Conservation (phyloP, 2,797 vertebrate genomes). For the Chaetophractus vellerosus region DNA sequence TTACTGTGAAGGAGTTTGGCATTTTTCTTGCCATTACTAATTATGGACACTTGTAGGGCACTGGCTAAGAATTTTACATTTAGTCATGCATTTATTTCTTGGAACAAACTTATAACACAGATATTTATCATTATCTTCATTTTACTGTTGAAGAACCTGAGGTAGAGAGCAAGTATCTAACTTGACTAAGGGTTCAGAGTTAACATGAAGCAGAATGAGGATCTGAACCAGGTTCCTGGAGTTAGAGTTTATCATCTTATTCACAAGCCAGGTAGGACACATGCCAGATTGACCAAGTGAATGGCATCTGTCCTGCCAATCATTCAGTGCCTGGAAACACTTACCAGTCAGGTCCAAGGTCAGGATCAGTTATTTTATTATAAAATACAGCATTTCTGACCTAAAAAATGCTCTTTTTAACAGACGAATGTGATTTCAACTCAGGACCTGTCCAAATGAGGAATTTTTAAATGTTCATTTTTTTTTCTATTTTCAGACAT, state of each 20-base stretch:
- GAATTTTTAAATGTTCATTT: accelerated
- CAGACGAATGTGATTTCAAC: neutral
- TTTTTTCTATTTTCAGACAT: slow-evolving; percentile 11
- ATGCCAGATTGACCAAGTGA: neutral
- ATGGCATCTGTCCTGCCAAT: neutral
- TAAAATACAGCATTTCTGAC: neutral
- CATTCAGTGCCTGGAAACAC: neutral
- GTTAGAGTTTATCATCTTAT: neutral
- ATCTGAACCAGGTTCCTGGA: neutral
- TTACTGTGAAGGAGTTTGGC: neutral
- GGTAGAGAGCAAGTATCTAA: neutral
- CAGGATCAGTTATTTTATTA: neutral
- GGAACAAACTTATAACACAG: neutral
- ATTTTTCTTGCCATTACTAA: neutral
- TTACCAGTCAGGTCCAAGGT: neutral
- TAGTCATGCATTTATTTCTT: neutral
- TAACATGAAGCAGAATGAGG: neutral
- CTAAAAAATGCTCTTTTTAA: neutral
- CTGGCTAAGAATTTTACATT: neutral
- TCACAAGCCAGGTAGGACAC: neutral
- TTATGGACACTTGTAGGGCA: neutral
- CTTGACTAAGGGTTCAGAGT: neutral
- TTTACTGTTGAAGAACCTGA: neutral
- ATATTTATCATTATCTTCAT: neutral
- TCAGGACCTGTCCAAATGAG: too few species aligned